Percentiles rank a stretch among this genome's conserved stretches.
Conservation (phyloP, 2,113 vertebrate species). For the Phodopus roborovskii region DNA sequence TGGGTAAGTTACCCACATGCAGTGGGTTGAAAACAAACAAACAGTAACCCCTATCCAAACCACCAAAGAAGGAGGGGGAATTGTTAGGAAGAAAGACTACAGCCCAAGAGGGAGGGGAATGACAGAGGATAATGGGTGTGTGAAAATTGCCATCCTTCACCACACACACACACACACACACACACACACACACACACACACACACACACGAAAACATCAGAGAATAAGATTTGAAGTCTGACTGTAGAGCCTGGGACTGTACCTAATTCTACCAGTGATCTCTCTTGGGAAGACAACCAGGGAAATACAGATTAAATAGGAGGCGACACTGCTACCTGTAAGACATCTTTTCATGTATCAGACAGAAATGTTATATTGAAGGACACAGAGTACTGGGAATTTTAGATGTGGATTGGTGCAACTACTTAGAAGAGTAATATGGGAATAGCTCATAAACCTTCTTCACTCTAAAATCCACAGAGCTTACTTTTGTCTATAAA, state of each 20-base stretch:
- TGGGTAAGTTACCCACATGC: neutral
- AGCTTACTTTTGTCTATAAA: neutral
- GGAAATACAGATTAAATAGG: neutral
- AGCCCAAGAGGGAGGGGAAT: neutral
- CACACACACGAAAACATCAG: neutral
- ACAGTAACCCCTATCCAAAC: neutral
- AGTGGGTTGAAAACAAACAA: neutral
- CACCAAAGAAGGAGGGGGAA: neutral
- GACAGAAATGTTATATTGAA: neutral
- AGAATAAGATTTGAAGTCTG: neutral
- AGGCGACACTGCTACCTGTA: neutral
- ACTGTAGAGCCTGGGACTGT: neutral
- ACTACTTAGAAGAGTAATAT: constrained; percentile 8
- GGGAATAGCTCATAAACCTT: neutral
- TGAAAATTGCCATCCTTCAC: neutral
- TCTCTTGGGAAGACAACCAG: neutral
- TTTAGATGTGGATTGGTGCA: neutral
- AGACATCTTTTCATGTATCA: neutral
- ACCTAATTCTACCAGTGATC: neutral
- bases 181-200: neutral
- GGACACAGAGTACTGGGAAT: neutral
- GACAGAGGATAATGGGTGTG: neutral
- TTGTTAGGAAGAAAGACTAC: too few species aligned
- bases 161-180: neutral
- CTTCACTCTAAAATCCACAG: neutral